phyloP scores from a whole-genome alignment of 2,888 invertebrate genomes.

The Cephus pulcher region DNA sequence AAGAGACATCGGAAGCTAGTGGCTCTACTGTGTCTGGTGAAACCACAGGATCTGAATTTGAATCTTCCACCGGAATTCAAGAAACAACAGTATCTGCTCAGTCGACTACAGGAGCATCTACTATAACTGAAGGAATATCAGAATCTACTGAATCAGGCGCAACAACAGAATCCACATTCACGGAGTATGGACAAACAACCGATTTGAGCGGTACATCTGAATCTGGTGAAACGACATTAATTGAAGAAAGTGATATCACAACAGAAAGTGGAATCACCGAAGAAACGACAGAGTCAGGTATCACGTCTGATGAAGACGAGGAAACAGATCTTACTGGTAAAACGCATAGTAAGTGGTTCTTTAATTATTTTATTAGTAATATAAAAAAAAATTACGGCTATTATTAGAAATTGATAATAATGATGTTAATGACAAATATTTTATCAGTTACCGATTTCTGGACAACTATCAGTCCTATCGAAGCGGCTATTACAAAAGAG shows the following conservation, averaged over 20 bases:
- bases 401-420: background rate
- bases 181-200: slow-evolving; percentile 37
- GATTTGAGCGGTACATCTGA: slow-evolving; percentile 34
- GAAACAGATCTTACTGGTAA: slow-evolving; percentile 46
- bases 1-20: slow-evolving; percentile 32
- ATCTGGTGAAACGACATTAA: slow-evolving; percentile 25
- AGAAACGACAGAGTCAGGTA: slow-evolving; percentile 39
- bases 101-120: slow-evolving; percentile 33
- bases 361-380: slow-evolving; percentile 6
- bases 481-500: slow-evolving; percentile 68
- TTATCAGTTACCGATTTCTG: slow-evolving; percentile 64
- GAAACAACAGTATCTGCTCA: slow-evolving; percentile 36
- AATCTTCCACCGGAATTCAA: background rate
- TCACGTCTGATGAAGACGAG: slow-evolving; percentile 30
- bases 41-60: background rate
- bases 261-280: slow-evolving; percentile 23
- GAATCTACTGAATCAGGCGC: slow-evolving; percentile 46
- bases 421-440: background rate
- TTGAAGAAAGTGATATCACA: slow-evolving; percentile 23
- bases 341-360: slow-evolving; percentile 41
- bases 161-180: slow-evolving; percentile 33
- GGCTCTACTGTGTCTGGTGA: slow-evolving; percentile 14
- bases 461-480: slow-evolving; percentile 69
- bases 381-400: background rate
- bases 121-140: slow-evolving; percentile 31